A percentile compares a stretch with the other conserved stretches of the same genome.
Conservation (phyloP, 2,888 invertebrate genomes). For the Dromius quadrimaculatus region DNA sequence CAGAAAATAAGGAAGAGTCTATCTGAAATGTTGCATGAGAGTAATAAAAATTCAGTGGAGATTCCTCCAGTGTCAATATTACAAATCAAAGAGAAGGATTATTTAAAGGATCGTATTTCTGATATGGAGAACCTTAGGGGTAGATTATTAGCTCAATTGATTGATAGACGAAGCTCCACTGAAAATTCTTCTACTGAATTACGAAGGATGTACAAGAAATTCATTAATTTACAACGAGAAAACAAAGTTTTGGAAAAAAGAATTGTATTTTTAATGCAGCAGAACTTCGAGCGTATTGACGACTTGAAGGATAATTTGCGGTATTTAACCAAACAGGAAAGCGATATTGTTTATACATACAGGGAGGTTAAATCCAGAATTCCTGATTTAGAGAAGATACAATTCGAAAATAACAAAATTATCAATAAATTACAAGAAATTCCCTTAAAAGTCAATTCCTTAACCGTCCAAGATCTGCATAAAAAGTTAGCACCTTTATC, state of each 20-base stretch:
- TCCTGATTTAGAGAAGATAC: not conserved
- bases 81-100: slow-evolving; percentile 5
- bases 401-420: not conserved
- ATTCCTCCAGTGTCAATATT: not conserved
- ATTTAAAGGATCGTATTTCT: not conserved
- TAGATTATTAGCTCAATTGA: not conserved
- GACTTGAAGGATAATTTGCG: slow-evolving; percentile 7
- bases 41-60: not conserved
- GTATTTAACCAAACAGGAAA: slow-evolving; percentile 9
- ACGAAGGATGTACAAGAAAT: not conserved
- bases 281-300: slow-evolving; percentile 14
- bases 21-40: not conserved
- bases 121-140: not conserved
- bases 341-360: not conserved
- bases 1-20: no score
- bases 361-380: not conserved
- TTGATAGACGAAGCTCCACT: not conserved
- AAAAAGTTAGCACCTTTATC: not conserved
- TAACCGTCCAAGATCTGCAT: not conserved
- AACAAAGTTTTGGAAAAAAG: slow-evolving; percentile 2
- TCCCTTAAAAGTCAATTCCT: not conserved
- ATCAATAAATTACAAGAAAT: not conserved
- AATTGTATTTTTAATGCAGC: slow-evolving; percentile 9
- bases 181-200: not conserved
- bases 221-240: not conserved